phyloP scores from a whole-genome alignment of 1,140 invertebrate genomes.

The Scylla paramamosain region DNA sequence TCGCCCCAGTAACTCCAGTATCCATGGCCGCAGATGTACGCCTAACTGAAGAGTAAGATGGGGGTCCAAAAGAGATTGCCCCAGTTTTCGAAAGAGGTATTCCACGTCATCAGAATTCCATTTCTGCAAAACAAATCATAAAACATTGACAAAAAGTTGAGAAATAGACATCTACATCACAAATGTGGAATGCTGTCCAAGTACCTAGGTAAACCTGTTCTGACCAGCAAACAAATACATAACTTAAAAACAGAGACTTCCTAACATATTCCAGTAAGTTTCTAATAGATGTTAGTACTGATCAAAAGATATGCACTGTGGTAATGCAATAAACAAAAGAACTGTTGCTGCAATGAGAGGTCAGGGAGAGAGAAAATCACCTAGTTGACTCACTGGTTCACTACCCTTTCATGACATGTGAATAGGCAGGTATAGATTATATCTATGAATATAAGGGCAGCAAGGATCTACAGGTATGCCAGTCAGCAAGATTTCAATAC shows the following conservation, averaged over 20 bases:
- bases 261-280: not conserved
- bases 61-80: conserved; percentile 51
- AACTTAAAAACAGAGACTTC: not conserved
- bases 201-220: not conserved
- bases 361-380: too few relatives aligned
- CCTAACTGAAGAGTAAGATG: conserved; percentile 46
- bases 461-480: too few relatives aligned
- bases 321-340: too few relatives aligned
- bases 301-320: too few relatives aligned
- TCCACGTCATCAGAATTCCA: conserved; percentile 49
- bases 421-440: too few relatives aligned
- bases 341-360: too few relatives aligned
- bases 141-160: not conserved
- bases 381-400: too few relatives aligned
- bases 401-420: too few relatives aligned
- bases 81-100: conserved; percentile 6
- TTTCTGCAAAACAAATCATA: conserved; percentile 36
- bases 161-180: not conserved
- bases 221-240: not conserved
- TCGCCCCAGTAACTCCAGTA: conserved; percentile 62
- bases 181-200: not conserved
- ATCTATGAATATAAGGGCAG: too few relatives aligned
- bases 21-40: conserved; percentile 46
- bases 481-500: too few relatives aligned
- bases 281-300: too few relatives aligned